Conservation (phyloP, 2,888 invertebrate species). For the Pimpla rufipes region DNA sequence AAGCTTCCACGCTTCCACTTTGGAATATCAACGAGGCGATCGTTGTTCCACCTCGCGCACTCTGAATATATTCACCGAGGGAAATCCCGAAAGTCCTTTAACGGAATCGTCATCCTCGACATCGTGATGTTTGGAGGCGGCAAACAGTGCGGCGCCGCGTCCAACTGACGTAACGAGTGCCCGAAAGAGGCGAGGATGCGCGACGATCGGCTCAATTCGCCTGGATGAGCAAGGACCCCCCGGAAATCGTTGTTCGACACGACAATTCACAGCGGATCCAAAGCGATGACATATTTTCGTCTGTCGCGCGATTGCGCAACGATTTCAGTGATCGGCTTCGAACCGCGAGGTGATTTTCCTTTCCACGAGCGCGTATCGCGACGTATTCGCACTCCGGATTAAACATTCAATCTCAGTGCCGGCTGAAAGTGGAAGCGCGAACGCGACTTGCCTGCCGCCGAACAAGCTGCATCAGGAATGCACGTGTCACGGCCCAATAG, state of each 20-base stretch:
- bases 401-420: conserved; percentile 24
- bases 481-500: not conserved
- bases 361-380: not conserved
- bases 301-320: not conserved
- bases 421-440: conserved; percentile 20
- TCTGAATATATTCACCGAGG: not conserved
- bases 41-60: not conserved
- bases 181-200: not conserved
- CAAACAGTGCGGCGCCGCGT: too few species aligned
- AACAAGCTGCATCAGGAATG: not conserved
- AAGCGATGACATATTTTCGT: not conserved
- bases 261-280: too few species aligned
- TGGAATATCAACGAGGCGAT: conserved; percentile 51
- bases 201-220: not conserved
- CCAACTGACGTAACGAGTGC: not conserved
- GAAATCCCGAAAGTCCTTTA: conserved; percentile 14
- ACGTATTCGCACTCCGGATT: not conserved
- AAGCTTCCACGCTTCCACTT: conserved; percentile 32
- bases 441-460: conserved; percentile 19
- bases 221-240: too few species aligned
- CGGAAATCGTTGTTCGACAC: too few species aligned
- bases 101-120: not conserved
- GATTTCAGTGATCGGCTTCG: not conserved
- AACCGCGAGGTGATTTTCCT: not conserved
- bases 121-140: not conserved